phyloP scores from a whole-genome alignment of 2,113 vertebrate genomes.

The Nannospalax galili region DNA sequence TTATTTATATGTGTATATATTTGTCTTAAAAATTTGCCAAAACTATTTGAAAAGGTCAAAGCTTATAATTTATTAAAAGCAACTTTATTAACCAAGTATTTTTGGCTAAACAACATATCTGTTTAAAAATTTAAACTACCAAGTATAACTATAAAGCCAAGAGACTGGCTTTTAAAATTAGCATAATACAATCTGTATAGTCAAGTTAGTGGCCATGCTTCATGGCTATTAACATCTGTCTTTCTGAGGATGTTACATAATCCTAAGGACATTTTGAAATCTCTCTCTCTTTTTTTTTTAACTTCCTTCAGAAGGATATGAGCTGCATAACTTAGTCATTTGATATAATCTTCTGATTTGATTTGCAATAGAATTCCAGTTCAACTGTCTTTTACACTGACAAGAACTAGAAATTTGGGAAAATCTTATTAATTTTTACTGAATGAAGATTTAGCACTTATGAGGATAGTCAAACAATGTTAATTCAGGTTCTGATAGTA shows the following conservation, averaged over 20 bases:
- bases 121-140: slow-evolving; percentile 38
- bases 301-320: slow-evolving; percentile 8
- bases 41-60: slow-evolving; percentile 48
- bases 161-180: slow-evolving; percentile 41
- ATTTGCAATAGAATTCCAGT: slow-evolving; percentile 32
- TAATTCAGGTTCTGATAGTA: slow-evolving; percentile 38
- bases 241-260: neutral
- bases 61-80: slow-evolving; percentile 60
- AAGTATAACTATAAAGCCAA: slow-evolving; percentile 59
- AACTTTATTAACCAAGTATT: slow-evolving; percentile 52
- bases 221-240: neutral
- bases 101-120: slow-evolving; percentile 10
- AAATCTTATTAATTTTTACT: slow-evolving; percentile 24
- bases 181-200: neutral
- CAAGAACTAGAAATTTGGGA: neutral
- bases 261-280: slow-evolving; percentile 36
- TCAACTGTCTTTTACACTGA: slow-evolving; percentile 38
- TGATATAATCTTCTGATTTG: slow-evolving; percentile 3
- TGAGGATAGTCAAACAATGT: slow-evolving; percentile 1
- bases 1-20: slow-evolving; percentile 27
- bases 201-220: neutral
- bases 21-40: slow-evolving; percentile 48
- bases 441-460: slow-evolving; percentile 22
- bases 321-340: slow-evolving; percentile 32
- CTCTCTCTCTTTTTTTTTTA: slow-evolving; percentile 54